A percentile compares a stretch with the other conserved stretches of the same genome.
Conservation (phyloP, 2,113 vertebrate genomes). For the Regulus satrapa region DNA sequence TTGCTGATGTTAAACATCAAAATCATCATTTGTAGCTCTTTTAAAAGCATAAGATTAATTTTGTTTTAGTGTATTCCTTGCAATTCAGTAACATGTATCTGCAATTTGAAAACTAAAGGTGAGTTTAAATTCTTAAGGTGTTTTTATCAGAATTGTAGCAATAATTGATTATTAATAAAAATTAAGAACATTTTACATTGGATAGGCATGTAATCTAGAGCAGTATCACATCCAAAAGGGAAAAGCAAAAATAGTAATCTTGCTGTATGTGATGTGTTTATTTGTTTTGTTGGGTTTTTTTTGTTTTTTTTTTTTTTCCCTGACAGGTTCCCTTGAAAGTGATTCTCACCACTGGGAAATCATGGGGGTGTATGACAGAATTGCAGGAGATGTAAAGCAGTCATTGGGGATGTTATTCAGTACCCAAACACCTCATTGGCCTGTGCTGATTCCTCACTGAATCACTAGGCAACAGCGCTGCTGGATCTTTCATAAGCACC, state of each 20-base stretch:
- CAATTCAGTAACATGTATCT: neutral
- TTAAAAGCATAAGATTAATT: neutral
- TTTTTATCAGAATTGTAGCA: neutral
- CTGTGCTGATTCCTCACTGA: slow-evolving; percentile 40
- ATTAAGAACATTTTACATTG: neutral
- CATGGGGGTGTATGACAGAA: slow-evolving; percentile 89
- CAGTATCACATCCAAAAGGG: neutral
- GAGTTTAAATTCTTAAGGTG: neutral
- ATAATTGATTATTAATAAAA: neutral
- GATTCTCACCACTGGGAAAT: slow-evolving; percentile 79
- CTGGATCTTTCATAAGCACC: slow-evolving; percentile 71
- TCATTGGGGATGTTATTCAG: slow-evolving; percentile 38
- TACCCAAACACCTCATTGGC: slow-evolving; percentile 42
- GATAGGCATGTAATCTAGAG: neutral
- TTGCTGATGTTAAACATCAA: neutral
- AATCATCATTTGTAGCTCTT: neutral
- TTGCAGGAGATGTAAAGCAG: slow-evolving; percentile 61
- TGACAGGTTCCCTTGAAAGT: slow-evolving; percentile 90
- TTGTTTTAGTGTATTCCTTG: neutral
- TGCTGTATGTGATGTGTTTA: neutral
- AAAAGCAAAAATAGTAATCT: slow-evolving; percentile 11
- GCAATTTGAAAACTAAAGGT: neutral
- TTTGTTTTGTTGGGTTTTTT: slow-evolving; percentile 9
- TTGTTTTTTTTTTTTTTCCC: neutral
- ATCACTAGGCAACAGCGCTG: slow-evolving; percentile 82